Percentiles rank a stretch among this genome's conserved stretches.
phyloP scores from a whole-genome alignment of 2,113 vertebrate species.

The Pterocles orientalis region DNA sequence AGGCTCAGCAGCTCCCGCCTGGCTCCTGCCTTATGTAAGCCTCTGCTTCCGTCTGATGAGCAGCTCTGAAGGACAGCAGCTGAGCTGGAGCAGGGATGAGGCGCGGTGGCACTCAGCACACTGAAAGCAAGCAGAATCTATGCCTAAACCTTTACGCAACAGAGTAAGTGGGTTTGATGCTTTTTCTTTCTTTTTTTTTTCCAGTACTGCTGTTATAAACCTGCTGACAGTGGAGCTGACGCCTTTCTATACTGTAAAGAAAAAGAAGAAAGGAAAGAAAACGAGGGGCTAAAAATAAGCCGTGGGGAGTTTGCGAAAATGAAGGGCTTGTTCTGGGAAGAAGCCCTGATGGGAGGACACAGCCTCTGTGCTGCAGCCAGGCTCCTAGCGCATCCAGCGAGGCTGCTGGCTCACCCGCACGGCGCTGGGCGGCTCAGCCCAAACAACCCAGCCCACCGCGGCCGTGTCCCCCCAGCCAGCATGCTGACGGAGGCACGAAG shows the following conservation, averaged over 20 bases:
- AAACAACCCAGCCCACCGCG: neutral
- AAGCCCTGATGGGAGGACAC: neutral
- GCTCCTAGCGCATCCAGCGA: neutral
- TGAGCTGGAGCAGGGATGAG: neutral
- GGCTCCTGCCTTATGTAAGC: neutral
- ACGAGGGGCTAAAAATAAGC: constrained; percentile 46
- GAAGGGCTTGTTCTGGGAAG: neutral
- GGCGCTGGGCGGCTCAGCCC: neutral
- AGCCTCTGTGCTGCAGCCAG: accelerated
- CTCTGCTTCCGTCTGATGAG: neutral
- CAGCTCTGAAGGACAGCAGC: neutral
- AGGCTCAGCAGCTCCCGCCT: neutral
- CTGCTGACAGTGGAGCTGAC: neutral
- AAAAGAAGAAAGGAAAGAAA: neutral
- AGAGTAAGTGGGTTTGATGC: constrained; percentile 1
- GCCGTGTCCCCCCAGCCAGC: neutral
- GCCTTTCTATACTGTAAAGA: neutral
- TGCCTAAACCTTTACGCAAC: neutral
- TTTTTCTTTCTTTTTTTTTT: neutral
- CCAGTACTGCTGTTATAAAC: neutral
- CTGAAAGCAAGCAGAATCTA: neutral
- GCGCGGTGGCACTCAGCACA: neutral
- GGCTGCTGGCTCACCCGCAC: neutral
- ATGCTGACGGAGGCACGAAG: accelerated
- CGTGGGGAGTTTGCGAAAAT: neutral